phyloP scores from a whole-genome alignment of 2,797 vertebrate genomes.

The Sciurus vulgaris region DNA sequence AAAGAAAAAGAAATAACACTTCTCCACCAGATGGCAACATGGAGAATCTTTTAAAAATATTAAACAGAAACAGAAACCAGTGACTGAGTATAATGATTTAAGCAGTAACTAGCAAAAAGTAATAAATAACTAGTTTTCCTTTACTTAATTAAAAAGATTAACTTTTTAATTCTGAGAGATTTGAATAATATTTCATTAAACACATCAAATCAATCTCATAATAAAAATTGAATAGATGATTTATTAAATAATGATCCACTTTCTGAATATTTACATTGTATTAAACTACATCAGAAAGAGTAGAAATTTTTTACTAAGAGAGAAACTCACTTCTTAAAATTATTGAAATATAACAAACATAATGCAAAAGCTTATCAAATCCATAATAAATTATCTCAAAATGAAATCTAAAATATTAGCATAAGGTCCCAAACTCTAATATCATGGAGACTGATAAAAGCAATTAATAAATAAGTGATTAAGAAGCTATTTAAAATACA shows the following conservation, averaged over 20 bases:
- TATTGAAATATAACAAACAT: background rate
- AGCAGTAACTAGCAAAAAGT: background rate
- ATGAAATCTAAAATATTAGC: background rate
- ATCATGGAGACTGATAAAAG: background rate
- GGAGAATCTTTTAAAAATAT: background rate
- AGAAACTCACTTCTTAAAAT: background rate
- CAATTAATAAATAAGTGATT: background rate
- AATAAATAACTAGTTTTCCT: background rate
- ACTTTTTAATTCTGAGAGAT: background rate
- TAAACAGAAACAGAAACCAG: background rate
- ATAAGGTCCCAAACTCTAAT: background rate
- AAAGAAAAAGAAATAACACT: no score
- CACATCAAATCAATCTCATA: background rate
- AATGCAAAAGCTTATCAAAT: background rate
- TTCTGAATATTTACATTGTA: background rate
- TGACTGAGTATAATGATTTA: background rate
- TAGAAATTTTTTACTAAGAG: background rate
- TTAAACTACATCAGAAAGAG: background rate
- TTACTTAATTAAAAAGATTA: background rate
- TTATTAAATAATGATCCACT: background rate
- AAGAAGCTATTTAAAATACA: background rate
- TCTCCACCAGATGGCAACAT: conserved; percentile 18
- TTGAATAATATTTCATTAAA: background rate
- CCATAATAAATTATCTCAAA: background rate
- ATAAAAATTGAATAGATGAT: background rate